These are phyloP conservation scores for Notarius lentiginosus DNA, from an alignment of 2,113 vertebrate species.

Conservation along the genomic window DNA sequence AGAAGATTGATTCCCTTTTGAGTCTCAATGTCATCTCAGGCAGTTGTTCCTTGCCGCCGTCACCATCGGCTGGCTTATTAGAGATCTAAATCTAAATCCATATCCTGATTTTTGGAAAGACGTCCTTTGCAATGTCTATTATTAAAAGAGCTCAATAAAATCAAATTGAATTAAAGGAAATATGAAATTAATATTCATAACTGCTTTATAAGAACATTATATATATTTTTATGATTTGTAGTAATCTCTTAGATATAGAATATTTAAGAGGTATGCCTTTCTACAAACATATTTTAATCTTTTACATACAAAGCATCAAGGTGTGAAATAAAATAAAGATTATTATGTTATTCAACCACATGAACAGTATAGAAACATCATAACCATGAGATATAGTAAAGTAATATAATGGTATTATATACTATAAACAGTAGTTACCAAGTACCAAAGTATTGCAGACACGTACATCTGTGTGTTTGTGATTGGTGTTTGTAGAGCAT, in stretches of 20 bases:
- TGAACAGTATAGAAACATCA: neutral
- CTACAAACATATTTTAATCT: neutral
- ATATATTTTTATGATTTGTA: neutral
- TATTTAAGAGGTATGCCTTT: neutral
- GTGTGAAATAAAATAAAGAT: neutral
- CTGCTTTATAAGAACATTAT: too few species aligned
- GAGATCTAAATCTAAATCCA: neutral
- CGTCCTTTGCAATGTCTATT: neutral
- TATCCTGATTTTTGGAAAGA: neutral
- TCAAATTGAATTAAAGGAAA: neutral
- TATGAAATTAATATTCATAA: neutral
- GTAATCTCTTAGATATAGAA: neutral
- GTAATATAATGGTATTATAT: neutral
- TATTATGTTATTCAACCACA: neutral
- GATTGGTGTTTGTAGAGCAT: constrained; percentile 64
- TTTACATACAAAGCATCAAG: neutral
- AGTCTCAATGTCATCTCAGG: neutral
- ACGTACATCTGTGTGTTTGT: neutral
- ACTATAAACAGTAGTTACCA: neutral
- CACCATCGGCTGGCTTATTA: neutral
- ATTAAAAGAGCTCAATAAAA: neutral
- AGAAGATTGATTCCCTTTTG: neutral
- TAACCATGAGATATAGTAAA: neutral
- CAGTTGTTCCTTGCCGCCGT: neutral
- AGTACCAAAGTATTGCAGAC: neutral